A percentile compares a stretch with the other conserved stretches of the same genome.
Evolutionary conservation across 2,113 vertebrate genomes (phyloP).

Genomic region (Apistogramma diplotaenia): DNA sequence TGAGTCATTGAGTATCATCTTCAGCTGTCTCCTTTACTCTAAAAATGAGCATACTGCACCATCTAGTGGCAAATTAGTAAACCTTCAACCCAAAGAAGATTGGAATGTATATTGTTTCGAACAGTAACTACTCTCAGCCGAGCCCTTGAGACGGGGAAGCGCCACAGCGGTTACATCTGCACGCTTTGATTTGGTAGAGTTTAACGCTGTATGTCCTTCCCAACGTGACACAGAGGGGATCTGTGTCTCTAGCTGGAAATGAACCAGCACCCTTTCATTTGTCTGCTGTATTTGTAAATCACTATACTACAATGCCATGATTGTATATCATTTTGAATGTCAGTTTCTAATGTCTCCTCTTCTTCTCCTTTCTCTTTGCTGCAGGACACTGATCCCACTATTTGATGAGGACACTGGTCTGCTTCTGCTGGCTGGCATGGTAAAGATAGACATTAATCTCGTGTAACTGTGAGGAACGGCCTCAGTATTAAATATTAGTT

Average conservation of each 20-base stretch:
- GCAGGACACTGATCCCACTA: slow-evolving; percentile 85
- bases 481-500: neutral
- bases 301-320: no score
- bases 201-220: neutral
- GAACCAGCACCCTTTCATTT: neutral
- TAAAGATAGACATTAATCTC: slow-evolving; percentile 53
- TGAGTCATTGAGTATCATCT: no score
- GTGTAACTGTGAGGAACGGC: neutral
- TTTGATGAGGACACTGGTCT: slow-evolving; percentile 87
- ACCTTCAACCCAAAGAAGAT: neutral
- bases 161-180: neutral
- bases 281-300: neutral
- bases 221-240: neutral
- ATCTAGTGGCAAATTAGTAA: slow-evolving; percentile 42
- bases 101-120: neutral
- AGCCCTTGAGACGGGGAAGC: neutral
- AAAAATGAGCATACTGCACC: slow-evolving; percentile 3
- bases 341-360: neutral
- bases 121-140: neutral
- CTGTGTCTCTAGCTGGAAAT: no score
- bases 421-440: slow-evolving; percentile 86
- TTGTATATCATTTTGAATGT: neutral
- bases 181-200: neutral
- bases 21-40: neutral
- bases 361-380: neutral